A percentile compares a stretch with the other conserved stretches of the same genome.
Evolutionary conservation across 1,140 invertebrate genomes (phyloP).

Genomic region (Pinna nobilis): DNA sequence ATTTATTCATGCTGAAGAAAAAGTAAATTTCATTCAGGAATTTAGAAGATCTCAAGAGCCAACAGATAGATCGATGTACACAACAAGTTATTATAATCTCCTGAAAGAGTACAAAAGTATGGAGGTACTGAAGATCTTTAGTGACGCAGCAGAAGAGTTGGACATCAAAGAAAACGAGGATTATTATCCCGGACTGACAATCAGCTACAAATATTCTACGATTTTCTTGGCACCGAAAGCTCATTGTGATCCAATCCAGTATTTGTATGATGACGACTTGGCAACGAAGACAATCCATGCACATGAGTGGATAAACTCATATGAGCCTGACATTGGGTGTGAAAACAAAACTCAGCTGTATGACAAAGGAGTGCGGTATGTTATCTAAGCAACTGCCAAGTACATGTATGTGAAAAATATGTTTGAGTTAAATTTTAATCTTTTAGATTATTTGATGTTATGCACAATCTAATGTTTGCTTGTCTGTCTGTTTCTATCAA

Average conservation of each 20-base stretch:
- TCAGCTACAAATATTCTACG: constrained; percentile 71
- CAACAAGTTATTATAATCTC: constrained; percentile 73
- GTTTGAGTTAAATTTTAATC: too few species aligned
- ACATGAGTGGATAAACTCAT: constrained; percentile 74
- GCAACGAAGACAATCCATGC: constrained; percentile 74
- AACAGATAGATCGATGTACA: constrained; percentile 57
- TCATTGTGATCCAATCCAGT: constrained; percentile 75
- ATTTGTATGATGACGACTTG: constrained; percentile 75
- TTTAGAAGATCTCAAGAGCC: constrained; percentile 74
- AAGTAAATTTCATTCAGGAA: too few species aligned
- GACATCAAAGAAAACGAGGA: constrained; percentile 70
- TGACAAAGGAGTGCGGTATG: constrained; percentile 72
- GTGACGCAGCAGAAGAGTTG: constrained; percentile 64
- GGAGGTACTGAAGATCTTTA: constrained; percentile 58
- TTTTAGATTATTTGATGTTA: too few species aligned
- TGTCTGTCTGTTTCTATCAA: too few species aligned
- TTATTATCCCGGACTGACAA: constrained; percentile 67
- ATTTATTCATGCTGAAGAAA: too few species aligned
- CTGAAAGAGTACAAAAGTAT: constrained; percentile 73
- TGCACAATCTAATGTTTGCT: too few species aligned
- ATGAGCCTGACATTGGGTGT: constrained; percentile 68
- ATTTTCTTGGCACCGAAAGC: constrained; percentile 75
- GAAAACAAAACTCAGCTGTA: constrained; percentile 66
- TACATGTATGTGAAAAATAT: too few species aligned
- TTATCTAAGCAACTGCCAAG: too few species aligned